phyloP scores from a whole-genome alignment of 2,888 invertebrate species.

The Lordiphosa fenestrarum region DNA sequence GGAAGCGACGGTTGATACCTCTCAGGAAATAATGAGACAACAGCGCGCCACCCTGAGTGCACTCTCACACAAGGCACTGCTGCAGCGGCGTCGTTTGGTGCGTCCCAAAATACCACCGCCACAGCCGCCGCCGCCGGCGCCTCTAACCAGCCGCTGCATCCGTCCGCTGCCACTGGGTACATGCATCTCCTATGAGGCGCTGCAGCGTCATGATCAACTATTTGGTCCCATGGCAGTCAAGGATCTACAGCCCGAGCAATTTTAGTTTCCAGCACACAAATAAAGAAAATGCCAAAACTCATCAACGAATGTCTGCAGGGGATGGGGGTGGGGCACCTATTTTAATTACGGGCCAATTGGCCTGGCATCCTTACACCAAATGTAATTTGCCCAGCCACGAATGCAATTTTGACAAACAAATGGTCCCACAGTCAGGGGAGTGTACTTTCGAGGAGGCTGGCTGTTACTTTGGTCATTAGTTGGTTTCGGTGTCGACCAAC shows the following conservation, averaged over 20 bases:
- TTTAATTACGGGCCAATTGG: too few relatives aligned
- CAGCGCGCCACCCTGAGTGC: not conserved
- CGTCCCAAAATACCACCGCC: conserved; percentile 5
- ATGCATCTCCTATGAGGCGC: conserved; percentile 33
- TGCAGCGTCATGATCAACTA: conserved; percentile 43
- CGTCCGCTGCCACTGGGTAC: conserved; percentile 11
- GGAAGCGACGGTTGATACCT: not conserved
- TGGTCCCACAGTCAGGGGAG: too few relatives aligned
- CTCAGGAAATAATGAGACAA: not conserved
- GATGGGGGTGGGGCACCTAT: not conserved
- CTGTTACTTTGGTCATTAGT: conserved; percentile 1
- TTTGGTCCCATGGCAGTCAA: conserved; percentile 11
- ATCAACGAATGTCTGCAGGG: not conserved
- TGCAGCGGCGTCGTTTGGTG: conserved; percentile 1
- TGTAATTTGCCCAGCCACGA: conserved; percentile 50
- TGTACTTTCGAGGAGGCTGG: too few relatives aligned
- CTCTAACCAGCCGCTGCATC: not conserved
- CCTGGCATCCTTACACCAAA: conserved; percentile 18
- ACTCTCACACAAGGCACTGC: not conserved
- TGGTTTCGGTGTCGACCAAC: conserved; percentile 1
- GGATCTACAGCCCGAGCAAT: conserved; percentile 5
- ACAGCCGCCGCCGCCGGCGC: not conserved
- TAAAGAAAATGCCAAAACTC: too few relatives aligned
- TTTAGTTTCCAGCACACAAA: conserved; percentile 1
- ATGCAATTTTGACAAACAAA: conserved; percentile 42